A percentile compares a stretch with the other conserved stretches of the same genome.
phyloP scores from a whole-genome alignment of 2,797 vertebrate genomes.

The Premnoplex brunnescens region DNA sequence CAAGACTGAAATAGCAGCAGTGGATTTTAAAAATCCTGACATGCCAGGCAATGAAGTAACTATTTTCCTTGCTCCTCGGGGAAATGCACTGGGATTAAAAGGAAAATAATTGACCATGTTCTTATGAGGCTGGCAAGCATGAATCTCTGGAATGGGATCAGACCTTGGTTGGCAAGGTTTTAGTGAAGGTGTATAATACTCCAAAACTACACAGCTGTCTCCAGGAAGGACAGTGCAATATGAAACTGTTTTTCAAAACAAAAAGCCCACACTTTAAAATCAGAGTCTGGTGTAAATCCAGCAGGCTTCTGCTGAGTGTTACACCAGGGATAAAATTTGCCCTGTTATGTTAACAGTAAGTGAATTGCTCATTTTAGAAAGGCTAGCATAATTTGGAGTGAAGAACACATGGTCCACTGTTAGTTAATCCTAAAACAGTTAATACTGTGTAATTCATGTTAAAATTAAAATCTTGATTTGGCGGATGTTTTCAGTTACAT shows the following conservation, averaged over 20 bases:
- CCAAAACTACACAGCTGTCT: not conserved
- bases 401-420: not conserved
- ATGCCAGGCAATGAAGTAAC: constrained; percentile 36
- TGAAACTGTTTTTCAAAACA: not conserved
- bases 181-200: not conserved
- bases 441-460: not conserved
- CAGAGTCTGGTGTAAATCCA: not conserved
- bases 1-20: not conserved
- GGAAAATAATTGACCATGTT: not conserved
- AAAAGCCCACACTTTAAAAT: not conserved
- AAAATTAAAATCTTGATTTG: not conserved
- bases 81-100: constrained; percentile 38
- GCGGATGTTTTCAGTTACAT: not conserved
- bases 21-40: not conserved
- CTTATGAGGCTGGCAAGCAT: constrained; percentile 36
- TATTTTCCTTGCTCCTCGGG: not conserved
- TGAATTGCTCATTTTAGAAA: not conserved
- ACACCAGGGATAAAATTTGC: not conserved
- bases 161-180: not conserved
- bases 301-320: not conserved
- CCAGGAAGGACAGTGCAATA: not conserved
- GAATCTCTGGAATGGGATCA: constrained; percentile 43
- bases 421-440: not conserved
- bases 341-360: not conserved
- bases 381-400: not conserved